Base-by-base conservation (phyloP, 1,140 invertebrate genomes). In the Nasonia giraulti region DNA sequence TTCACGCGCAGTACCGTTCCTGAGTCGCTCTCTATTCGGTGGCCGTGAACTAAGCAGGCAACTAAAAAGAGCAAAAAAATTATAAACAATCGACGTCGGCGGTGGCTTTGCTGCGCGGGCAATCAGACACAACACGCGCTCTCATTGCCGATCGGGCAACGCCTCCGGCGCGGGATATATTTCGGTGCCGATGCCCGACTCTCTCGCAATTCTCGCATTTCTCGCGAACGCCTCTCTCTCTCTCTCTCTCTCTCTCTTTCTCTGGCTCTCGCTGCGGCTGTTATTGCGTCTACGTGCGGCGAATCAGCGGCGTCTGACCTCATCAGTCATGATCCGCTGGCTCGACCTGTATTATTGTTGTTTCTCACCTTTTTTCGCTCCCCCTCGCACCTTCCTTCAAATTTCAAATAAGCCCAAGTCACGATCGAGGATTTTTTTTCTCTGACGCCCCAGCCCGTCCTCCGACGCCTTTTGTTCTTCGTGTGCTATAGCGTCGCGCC, bases 341-440 rank as follows among this genome's bases (percentile, higher is more conserved):
- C 44, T 44, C 74, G 74, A 27, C 74, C 40, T 27, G 44, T 50
- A 50, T 76, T 76, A 76, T 76, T 76, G 6, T 47, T 40, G 40
- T 47, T 20, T n/a, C 74, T 37, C 17, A n/a, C n/a, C n/a, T n/a
- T n/a, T n/a, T n/a, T n/a, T n/a, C n/a, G n/a, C n/a, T 50, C 55
- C 17, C 17, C 14, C 55, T 62, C 20, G 50, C 55, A 20, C 55
- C 55, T 20, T 62, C 74, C n/a, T n/a, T n/a, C n/a, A 27, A 76
- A 47, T n/a, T 78, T 37, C 23, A 55, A 78, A 78, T 78, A 78
- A 78, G 37, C 27, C 50, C 55, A 81, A 85, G 79, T 68, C 73
- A 80, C 79, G 83, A 86, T 50, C 44, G 84, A 80, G 31, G 62
- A 55, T 47, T 86, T 85, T 66, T 85, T 85, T 84, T 86, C n/a